Evolutionary conservation across 2,113 vertebrate species (phyloP).

Genomic region (Varanus salvator): DNA sequence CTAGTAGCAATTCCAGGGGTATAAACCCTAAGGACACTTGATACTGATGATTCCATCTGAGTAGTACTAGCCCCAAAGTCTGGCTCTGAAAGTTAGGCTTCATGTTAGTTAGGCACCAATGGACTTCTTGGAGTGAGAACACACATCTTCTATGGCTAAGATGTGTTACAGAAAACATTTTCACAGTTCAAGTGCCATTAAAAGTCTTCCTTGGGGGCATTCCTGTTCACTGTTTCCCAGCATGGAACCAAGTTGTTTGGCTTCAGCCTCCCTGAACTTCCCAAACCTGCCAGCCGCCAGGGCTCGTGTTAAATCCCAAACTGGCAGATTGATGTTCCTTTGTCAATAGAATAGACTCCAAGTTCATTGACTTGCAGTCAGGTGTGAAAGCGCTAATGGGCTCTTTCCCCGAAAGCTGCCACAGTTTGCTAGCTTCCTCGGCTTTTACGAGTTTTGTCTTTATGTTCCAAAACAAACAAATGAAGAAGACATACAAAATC

Average conservation of each 20-base stretch:
- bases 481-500: not conserved
- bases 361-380: constrained; percentile 40
- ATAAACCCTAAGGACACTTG: constrained; percentile 28
- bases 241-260: constrained; percentile 36
- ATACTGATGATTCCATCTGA: not conserved
- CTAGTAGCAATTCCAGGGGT: not conserved
- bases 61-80: constrained; percentile 15
- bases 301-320: constrained; percentile 35
- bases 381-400: constrained; percentile 57
- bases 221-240: constrained; percentile 21
- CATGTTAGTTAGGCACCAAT: not conserved
- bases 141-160: constrained; percentile 4
- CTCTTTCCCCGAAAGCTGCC: constrained; percentile 33
- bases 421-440: constrained; percentile 18
- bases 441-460: constrained; percentile 38
- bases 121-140: not conserved
- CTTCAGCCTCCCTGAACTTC: constrained; percentile 46
- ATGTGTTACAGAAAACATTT: constrained; percentile 30
- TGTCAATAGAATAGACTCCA: constrained; percentile 39
- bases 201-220: constrained; percentile 22
- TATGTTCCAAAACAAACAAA: constrained; percentile 7
- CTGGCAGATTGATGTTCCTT: constrained; percentile 36
- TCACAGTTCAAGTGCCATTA: constrained; percentile 23
- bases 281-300: constrained; percentile 38
- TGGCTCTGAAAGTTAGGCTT: constrained; percentile 32